Conservation (phyloP, 2,888 invertebrate genomes). For the Dusona sp. region DNA sequence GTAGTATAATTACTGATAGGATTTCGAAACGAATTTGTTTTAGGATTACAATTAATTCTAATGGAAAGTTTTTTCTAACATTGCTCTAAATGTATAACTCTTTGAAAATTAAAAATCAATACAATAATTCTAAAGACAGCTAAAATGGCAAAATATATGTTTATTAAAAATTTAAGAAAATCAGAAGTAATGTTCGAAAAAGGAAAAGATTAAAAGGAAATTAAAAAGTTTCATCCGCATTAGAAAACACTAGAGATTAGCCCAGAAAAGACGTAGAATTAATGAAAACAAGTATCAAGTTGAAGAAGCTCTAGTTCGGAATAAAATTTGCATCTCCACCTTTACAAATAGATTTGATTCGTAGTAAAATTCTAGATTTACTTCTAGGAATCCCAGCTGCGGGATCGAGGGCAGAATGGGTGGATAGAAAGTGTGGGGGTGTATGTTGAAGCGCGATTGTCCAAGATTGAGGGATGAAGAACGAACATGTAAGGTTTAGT, state of each 20-base stretch:
- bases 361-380: background rate
- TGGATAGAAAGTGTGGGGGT: background rate
- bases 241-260: background rate
- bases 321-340: background rate
- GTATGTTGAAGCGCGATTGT: slow-evolving; percentile 3
- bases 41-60: no score
- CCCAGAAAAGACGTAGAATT: background rate
- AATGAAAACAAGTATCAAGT: background rate
- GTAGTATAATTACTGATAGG: no score
- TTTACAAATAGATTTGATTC: background rate
- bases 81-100: no score
- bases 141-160: no score
- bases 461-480: slow-evolving; percentile 24
- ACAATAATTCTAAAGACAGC: no score
- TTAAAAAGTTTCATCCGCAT: no score
- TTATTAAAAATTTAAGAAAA: no score
- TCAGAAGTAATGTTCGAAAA: no score
- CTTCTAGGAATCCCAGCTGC: background rate
- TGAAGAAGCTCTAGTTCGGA: background rate
- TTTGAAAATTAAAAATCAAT: no score
- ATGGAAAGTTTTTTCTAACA: no score
- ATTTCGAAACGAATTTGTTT: no score
- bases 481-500: background rate
- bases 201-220: background rate
- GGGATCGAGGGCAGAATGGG: background rate